Base-by-base conservation (phyloP, 1,140 invertebrate species). In the Arctopsyche grandis region DNA sequence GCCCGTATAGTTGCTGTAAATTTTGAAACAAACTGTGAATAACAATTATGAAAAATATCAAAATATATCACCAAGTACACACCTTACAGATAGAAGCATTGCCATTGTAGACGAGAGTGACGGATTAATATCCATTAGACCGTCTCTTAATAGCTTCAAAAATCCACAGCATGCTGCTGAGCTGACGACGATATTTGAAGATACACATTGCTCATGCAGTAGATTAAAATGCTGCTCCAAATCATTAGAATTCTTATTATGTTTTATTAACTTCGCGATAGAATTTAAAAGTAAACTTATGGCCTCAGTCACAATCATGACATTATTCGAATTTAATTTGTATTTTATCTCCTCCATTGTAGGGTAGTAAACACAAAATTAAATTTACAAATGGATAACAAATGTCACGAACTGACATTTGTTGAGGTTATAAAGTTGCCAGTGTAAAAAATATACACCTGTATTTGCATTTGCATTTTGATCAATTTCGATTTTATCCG, bases 281-380 rank as follows among this genome's bases (percentile, higher is more conserved):
- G 24, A 63, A 43, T 76, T 76, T 19, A 76, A n/a, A 14, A 63
- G 26, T 24, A 76, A 29, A 58, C 48, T 60, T n/a, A 76, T 26
- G 1, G 52, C 74, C n/a, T 76, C 74, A 7, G 74, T 43, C 14
- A 52, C 29, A 0, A 76, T 38, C 16, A 76, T 63, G 9, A 52
- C 56, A 46, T 76, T 76, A 0, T 52, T 43, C 12, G 74, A 76
- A 1, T 58, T 63, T 10, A 76, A 63, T 63, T 76, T 76, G 21
- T 76, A 76, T 60, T 38, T 60, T 43, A 76, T 76, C 38, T 76
- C 74, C 12, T 76, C 74, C 74, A 76, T 76, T 4, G 29, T 38
- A 38, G 29, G 7, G 7, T 7, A 38, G 29, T 38, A 4, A 7
- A 38, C 7, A 7, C 29, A 4, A 38, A 38, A 38, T 4, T 7